Evolutionary conservation across 2,888 invertebrate genomes (phyloP).

Genomic region (Tetragonula carbonaria): DNA sequence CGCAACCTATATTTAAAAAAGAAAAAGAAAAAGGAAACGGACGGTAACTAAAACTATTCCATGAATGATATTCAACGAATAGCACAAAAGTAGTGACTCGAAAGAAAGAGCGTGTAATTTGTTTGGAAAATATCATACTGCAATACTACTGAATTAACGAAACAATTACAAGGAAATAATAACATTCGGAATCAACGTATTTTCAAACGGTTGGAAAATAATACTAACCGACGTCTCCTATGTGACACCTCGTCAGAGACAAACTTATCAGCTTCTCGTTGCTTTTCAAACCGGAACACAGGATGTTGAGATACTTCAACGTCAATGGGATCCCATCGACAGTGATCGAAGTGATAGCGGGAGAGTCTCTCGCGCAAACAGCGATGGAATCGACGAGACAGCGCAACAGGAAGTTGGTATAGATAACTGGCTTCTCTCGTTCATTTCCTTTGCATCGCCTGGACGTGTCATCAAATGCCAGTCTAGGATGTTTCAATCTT

Average conservation of each 20-base stretch:
- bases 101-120: not conserved
- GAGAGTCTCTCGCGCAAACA: conserved; percentile 59
- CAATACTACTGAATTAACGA: not conserved
- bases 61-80: not conserved
- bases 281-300: conserved; percentile 61
- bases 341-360: conserved; percentile 59
- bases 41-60: not conserved
- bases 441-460: conserved; percentile 50
- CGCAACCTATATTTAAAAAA: conserved; percentile 64
- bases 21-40: not conserved
- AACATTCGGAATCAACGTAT: not conserved
- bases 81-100: not conserved
- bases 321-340: conserved; percentile 72
- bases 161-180: not conserved
- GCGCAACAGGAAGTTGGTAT: conserved; percentile 71
- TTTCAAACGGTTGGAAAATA: not conserved
- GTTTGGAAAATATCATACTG: not conserved
- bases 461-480: conserved; percentile 53
- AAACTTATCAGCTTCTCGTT: conserved; percentile 65
- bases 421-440: conserved; percentile 59
- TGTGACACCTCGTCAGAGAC: conserved; percentile 66
- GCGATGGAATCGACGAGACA: conserved; percentile 71
- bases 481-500: conserved; percentile 14
- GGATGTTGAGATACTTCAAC: conserved; percentile 65
- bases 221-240: conserved; percentile 68